Evolutionary conservation across 2,888 invertebrate species (phyloP).

Genomic region (Unio delphinus): DNA sequence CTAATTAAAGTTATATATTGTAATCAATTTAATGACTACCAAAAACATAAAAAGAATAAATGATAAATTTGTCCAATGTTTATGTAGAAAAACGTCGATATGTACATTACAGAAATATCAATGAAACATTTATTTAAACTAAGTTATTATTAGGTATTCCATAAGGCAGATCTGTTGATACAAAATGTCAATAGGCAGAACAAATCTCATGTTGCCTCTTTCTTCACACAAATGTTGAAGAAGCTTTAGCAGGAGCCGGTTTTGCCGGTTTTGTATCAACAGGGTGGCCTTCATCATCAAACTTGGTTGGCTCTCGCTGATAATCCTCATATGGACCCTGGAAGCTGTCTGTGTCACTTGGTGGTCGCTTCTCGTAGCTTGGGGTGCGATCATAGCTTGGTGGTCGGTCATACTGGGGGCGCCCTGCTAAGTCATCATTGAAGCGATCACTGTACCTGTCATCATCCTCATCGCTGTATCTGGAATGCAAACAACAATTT

Average conservation of each 20-base stretch:
- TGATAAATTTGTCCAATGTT: too few relatives aligned
- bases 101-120: too few relatives aligned
- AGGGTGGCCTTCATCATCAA: conserved; percentile 50
- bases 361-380: conserved; percentile 15
- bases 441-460: conserved; percentile 19
- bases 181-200: too few relatives aligned
- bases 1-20: too few relatives aligned
- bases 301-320: conserved; percentile 45
- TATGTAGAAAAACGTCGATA: too few relatives aligned
- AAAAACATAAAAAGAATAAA: too few relatives aligned
- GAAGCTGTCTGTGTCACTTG: conserved; percentile 14
- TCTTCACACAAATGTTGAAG: conserved; percentile 4
- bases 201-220: too few relatives aligned
- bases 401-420: conserved; percentile 7
- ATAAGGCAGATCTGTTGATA: too few relatives aligned
- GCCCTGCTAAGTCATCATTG: conserved; percentile 12
- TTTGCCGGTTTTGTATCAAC: conserved; percentile 10
- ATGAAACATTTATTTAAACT: too few relatives aligned
- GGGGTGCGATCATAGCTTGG: conserved; percentile 10
- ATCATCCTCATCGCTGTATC: conserved; percentile 19
- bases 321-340: conserved; percentile 20
- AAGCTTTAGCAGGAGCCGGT: not conserved
- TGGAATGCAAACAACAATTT: not conserved
- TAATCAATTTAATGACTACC: too few relatives aligned
- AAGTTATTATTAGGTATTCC: too few relatives aligned